phyloP scores from a whole-genome alignment of 2,113 vertebrate species.

The Fulmarus glacialis region DNA sequence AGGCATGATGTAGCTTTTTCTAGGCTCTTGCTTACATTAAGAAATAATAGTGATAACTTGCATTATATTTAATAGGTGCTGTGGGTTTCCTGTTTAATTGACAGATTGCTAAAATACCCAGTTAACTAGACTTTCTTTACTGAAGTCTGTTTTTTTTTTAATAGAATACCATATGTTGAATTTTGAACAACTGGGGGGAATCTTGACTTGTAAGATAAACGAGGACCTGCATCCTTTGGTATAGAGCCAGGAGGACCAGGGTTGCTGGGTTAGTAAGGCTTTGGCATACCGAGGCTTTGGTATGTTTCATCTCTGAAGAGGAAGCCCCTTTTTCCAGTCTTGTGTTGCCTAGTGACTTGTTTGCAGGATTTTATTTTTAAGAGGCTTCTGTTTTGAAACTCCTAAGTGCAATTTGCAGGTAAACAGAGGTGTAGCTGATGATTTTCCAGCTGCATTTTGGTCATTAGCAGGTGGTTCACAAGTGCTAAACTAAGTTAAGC shows the following conservation, averaged over 20 bases:
- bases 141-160: not conserved
- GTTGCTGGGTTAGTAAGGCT: not conserved
- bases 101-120: not conserved
- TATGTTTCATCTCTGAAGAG: not conserved
- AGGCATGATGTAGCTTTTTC: not conserved
- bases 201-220: not conserved
- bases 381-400: not conserved
- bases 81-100: not conserved
- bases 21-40: not conserved
- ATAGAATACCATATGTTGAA: not conserved
- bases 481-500: not conserved
- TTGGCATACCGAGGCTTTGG: not conserved
- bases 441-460: not conserved
- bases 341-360: not conserved
- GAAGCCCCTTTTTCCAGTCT: not conserved
- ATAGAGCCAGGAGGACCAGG: not conserved
- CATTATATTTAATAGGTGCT: not conserved
- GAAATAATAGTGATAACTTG: not conserved
- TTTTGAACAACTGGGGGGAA: not conserved
- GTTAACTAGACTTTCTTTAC: not conserved
- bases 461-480: not conserved
- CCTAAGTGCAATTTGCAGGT: not conserved
- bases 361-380: not conserved
- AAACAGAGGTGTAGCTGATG: not conserved
- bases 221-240: not conserved